phyloP scores from a whole-genome alignment of 2,113 vertebrate species.

The Varanus salvator region DNA sequence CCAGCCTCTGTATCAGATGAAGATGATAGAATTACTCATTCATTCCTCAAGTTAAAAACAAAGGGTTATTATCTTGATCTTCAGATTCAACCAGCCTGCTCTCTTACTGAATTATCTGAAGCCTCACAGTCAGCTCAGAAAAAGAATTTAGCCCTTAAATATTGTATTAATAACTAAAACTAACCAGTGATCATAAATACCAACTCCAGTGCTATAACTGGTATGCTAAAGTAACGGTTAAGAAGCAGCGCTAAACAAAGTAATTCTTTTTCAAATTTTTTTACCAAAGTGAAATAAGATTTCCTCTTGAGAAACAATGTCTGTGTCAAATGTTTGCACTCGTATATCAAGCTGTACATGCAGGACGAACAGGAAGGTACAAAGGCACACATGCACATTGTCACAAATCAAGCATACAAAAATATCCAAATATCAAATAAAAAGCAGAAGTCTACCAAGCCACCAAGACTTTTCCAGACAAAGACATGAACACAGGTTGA shows the following conservation, averaged over 20 bases:
- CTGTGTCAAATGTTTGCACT: slow-evolving; percentile 26
- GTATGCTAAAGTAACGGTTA: slow-evolving; percentile 21
- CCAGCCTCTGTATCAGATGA: slow-evolving; percentile 45
- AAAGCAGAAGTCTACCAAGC: background rate
- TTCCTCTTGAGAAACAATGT: slow-evolving; percentile 50
- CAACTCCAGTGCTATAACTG: background rate
- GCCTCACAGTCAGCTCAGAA: background rate
- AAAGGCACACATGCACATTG: background rate
- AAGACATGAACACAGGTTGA: background rate
- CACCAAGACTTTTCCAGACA: background rate
- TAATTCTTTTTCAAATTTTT: background rate
- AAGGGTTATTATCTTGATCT: slow-evolving; percentile 58
- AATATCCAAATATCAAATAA: background rate
- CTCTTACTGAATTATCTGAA: slow-evolving; percentile 16
- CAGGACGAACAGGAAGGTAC: slow-evolving; percentile 47
- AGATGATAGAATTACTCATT: slow-evolving; percentile 58
- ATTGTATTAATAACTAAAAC: slow-evolving; percentile 15
- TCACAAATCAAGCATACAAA: slow-evolving; percentile 8
- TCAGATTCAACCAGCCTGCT: slow-evolving; percentile 41
- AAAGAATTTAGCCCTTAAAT: background rate
- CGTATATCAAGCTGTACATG: slow-evolving; percentile 18
- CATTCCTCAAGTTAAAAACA: slow-evolving; percentile 50
- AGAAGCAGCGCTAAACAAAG: slow-evolving; percentile 23
- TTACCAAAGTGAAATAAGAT: slow-evolving; percentile 48
- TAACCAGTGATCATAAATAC: background rate